Percentiles rank a stretch among this genome's conserved stretches.
Conservation (phyloP, 2,797 vertebrate genomes). For the Pelobates cultripes region DNA sequence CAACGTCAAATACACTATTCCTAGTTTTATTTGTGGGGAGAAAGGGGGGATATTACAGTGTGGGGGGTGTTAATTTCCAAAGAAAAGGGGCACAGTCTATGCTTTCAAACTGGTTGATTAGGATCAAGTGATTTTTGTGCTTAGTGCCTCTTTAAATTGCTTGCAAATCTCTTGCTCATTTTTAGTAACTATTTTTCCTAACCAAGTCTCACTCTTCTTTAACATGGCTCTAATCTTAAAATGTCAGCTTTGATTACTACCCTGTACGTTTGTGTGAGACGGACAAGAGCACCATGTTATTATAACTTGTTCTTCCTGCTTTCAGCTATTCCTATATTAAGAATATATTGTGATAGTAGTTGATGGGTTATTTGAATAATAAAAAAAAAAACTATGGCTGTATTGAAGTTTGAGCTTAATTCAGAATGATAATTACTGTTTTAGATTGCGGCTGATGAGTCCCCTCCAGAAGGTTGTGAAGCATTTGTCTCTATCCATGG, state of each 20-base stretch:
- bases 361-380: constrained; percentile 71
- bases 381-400: constrained; percentile 57
- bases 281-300: background rate
- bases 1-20: no score
- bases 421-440: constrained; percentile 68
- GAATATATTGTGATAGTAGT: background rate
- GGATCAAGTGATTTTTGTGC: no score
- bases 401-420: constrained; percentile 63
- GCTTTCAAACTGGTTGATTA: no score
- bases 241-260: background rate
- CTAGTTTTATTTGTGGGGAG: no score
- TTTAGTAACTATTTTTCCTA: no score
- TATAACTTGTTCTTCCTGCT: background rate
- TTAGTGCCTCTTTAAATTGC: no score
- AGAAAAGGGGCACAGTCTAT: no score
- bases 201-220: background rate
- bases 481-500: constrained; percentile 91
- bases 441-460: constrained; percentile 92
- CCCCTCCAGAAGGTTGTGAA: constrained; percentile 84
- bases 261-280: background rate
- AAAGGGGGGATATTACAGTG: no score
- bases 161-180: no score
- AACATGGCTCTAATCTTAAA: background rate
- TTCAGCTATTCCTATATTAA: background rate
- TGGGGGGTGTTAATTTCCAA: no score